These are phyloP conservation scores for Thamnaconus septentrionalis DNA, from an alignment of 2,113 vertebrate species.

Conservation along the genomic window DNA sequence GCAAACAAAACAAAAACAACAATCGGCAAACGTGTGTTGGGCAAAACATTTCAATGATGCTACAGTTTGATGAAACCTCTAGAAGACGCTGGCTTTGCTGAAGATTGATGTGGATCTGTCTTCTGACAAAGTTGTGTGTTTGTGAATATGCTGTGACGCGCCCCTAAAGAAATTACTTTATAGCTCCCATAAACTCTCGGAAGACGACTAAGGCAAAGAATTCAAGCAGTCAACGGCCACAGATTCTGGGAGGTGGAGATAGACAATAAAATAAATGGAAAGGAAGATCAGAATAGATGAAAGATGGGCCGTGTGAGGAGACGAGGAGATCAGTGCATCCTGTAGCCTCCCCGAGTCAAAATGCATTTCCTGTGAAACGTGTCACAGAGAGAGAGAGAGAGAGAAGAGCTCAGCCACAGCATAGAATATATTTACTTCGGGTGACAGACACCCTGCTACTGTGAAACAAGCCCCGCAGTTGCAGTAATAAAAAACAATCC, in stretches of 20 bases:
- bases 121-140: too few relatives aligned
- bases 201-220: conserved; percentile 29
- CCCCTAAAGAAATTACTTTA: conserved; percentile 52
- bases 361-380: conserved; percentile 38
- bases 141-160: conserved; percentile 15
- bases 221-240: conserved; percentile 48
- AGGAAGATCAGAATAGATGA: neutral
- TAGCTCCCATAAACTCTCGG: conserved; percentile 50
- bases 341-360: conserved; percentile 47
- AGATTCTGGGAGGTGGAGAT: conserved; percentile 32
- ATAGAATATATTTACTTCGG: conserved; percentile 51
- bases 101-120: neutral
- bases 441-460: conserved; percentile 50
- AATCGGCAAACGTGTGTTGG: too few relatives aligned
- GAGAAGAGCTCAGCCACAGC: conserved; percentile 41
- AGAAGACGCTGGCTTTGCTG: conserved; percentile 10
- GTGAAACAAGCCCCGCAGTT: conserved; percentile 47
- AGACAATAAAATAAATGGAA: conserved; percentile 33
- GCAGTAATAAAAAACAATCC: conserved; percentile 54
- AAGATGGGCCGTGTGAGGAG: conserved; percentile 1
- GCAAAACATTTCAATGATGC: too few relatives aligned
- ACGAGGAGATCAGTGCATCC: conserved; percentile 13
- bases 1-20: too few relatives aligned
- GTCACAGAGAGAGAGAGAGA: conserved; percentile 14
- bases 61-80: too few relatives aligned